Conservation (phyloP, 1,140 invertebrate species). For the Papilio polytes region DNA sequence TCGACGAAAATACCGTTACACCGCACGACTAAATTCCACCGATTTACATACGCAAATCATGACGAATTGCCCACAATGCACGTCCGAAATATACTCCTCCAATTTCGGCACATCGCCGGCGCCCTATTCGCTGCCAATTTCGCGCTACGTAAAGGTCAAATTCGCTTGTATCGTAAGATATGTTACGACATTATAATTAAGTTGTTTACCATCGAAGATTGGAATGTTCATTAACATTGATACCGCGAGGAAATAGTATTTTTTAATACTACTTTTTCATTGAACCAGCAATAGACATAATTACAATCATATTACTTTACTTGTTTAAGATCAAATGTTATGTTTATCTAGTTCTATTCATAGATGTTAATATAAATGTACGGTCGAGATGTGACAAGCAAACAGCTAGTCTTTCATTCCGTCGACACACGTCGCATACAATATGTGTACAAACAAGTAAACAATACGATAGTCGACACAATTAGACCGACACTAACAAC, state of each 20-base stretch:
- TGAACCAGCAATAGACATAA: not conserved
- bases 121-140: conserved; percentile 46
- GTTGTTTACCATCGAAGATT: not conserved
- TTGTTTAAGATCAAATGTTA: conserved; percentile 46
- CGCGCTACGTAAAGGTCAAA: conserved; percentile 37
- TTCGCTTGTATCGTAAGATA: conserved; percentile 7
- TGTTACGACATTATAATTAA: conserved; percentile 27
- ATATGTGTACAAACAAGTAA: conserved; percentile 20
- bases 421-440: conserved; percentile 15
- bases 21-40: conserved; percentile 75
- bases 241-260: not conserved
- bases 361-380: conserved; percentile 40
- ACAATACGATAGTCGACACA: conserved; percentile 26
- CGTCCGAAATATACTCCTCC: conserved; percentile 61
- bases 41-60: conserved; percentile 82
- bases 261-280: not conserved
- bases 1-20: conserved; percentile 81
- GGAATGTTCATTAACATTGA: conserved; percentile 20
- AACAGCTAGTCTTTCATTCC: conserved; percentile 23
- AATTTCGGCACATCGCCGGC: conserved; percentile 36
- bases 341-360: conserved; percentile 43
- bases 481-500: conserved; percentile 34
- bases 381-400: conserved; percentile 41
- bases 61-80: conserved; percentile 77
- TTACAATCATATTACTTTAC: not conserved